Evolutionary conservation across 2,888 invertebrate species (phyloP), one percentile per base, ranked within the genome.

Genomic region (Polydrusus cervinus): DNA sequence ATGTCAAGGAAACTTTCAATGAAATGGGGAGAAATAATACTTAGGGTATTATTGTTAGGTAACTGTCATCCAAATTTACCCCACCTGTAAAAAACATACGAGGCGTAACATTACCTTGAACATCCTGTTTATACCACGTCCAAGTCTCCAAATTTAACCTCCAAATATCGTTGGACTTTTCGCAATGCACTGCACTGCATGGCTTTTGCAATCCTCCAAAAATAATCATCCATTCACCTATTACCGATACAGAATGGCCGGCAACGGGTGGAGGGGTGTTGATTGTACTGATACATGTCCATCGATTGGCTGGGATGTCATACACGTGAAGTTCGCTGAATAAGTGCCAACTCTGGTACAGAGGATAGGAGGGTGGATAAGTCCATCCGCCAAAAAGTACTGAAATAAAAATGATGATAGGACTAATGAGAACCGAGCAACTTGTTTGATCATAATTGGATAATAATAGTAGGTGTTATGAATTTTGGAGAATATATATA

Each of bases 361-460:
- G 90, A 64, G 96, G 96, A 86, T 95, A 92, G 71, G 95, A 89
- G 78, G 96, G 94, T 25, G 97, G 97, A 87, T 97, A 96, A 11
- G 97, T 94, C 96, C 97, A 98, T 7, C 98, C 98, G 53, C 98
- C 98, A 89, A 97, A 98, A 67, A 99, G 79, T 45, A 87, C 87
- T 86, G 74, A 72, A 83, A 82, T 30, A 64, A 43, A 74, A 25
- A 25, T 25, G n/a, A n/a, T n/a, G n/a, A n/a, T n/a, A n/a, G n/a
- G n/a, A n/a, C n/a, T n/a, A n/a, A n/a, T n/a, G n/a, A n/a, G n/a
- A n/a, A n/a, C n/a, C n/a, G n/a, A n/a, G n/a, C n/a, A n/a, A n/a
- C n/a, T n/a, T n/a, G n/a, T n/a, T n/a, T n/a, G n/a, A n/a, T n/a
- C n/a, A n/a, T n/a, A n/a, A n/a, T n/a, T n/a, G n/a, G n/a, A n/a